These are phyloP conservation scores for Rhadina sibilatrix DNA, from an alignment of 2,113 vertebrate genomes.

Conservation along the genomic window DNA sequence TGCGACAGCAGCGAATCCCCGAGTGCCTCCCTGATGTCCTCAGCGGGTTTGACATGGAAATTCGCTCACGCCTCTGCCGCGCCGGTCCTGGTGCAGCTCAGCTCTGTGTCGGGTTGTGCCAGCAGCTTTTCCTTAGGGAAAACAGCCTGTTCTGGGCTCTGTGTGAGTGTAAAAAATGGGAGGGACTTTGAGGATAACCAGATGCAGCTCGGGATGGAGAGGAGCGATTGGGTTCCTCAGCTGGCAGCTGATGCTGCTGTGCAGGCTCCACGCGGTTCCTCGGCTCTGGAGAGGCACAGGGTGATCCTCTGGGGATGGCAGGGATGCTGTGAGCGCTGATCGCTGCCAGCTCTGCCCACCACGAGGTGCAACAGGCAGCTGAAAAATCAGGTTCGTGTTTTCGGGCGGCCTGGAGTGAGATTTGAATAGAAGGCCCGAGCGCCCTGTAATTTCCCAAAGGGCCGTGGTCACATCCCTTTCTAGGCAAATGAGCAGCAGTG, in stretches of 20 bases:
- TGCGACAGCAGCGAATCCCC: background rate
- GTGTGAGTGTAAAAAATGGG: background rate
- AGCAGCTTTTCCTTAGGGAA: background rate
- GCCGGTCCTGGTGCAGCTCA: background rate
- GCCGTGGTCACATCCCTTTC: background rate
- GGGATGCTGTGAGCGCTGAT: too few species aligned
- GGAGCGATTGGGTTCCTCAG: background rate
- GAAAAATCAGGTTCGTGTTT: too few species aligned
- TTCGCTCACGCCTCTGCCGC: accelerated
- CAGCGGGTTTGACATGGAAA: background rate
- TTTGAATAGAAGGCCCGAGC: background rate
- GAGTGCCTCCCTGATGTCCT: background rate
- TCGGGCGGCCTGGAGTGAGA: background rate
- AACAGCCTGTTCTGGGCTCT: background rate
- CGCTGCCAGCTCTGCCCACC: too few species aligned
- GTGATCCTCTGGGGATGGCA: background rate
- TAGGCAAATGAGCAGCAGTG: background rate
- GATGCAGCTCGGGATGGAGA: background rate
- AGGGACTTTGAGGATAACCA: background rate
- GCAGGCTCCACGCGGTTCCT: background rate
- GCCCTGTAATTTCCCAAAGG: background rate
- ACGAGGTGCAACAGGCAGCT: too few species aligned
- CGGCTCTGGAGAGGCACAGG: background rate
- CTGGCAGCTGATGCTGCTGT: background rate
- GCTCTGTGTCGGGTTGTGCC: background rate